Evolutionary conservation across 2,888 invertebrate species (phyloP), one percentile per base, ranked within the genome.

Genomic region (Dermolepida albohirtum): DNA sequence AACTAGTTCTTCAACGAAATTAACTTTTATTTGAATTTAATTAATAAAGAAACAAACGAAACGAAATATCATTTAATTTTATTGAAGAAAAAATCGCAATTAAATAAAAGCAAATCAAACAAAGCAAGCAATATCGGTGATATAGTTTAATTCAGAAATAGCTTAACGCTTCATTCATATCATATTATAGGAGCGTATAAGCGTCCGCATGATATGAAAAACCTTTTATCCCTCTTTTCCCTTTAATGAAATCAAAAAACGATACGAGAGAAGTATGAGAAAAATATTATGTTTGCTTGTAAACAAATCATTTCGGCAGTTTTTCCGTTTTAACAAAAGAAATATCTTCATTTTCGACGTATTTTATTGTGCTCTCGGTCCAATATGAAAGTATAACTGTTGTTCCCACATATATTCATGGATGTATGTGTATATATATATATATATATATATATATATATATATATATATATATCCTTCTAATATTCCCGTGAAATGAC

Each of bases 401-500:
- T 44, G 59, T 47, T 47, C 44, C 27, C 44, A 29, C 16, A 8
- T 7, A 59, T 29, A 34, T 59, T 29, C 29, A 6, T n/a, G n/a
- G n/a, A n/a, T n/a, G n/a, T n/a, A n/a, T n/a, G 27, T 57, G 40
- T 14, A 47, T 17, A 47, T 55, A 17, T 22, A 8, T 41, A 8
- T 40, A 40, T 41, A 41, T 27, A 8, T 7, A 57, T 27, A 29
- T 57, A 43, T 57, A 55, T 14, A 47, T 17, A 47, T 55, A 17
- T 22, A 8, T 41, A 8, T 40, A 40, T 43, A 44, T 29, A 34
- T 66, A 66, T 66, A 57, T 66, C 49, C 49, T 50, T 55, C 66
- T 66, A 66, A 66, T 66, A 66, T 66, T 55, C 55, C 55, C 66
- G 66, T 55, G 66, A 66, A 66, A 50, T 66, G 66, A 66, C 57